A percentile compares a stretch with the other conserved stretches of the same genome.
Evolutionary conservation across 2,888 invertebrate genomes (phyloP).

Genomic region (Cephus sareptanus): DNA sequence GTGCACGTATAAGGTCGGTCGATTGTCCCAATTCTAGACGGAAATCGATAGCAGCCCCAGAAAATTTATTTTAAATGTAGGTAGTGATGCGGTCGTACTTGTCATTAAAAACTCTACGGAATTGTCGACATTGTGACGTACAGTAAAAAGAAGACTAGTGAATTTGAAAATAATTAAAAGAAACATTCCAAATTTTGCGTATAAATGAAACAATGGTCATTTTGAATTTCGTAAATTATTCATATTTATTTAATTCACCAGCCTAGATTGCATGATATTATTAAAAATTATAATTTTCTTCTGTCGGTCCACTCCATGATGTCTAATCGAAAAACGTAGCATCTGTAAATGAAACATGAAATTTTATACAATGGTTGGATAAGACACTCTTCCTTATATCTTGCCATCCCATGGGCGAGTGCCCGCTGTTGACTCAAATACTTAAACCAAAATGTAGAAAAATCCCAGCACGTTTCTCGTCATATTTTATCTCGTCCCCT

Average conservation of each 20-base stretch:
- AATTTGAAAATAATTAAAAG: not conserved
- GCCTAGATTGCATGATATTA: not conserved
- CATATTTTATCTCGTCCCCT: not conserved
- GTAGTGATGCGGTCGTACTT: constrained; percentile 10
- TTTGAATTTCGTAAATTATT: not conserved
- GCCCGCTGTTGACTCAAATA: not conserved
- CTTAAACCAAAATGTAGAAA: not conserved
- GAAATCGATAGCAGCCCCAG: constrained; percentile 35
- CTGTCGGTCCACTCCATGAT: not conserved
- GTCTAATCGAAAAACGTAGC: not conserved
- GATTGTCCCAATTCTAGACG: constrained; percentile 41
- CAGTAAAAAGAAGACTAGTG: not conserved
- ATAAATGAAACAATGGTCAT: not conserved
- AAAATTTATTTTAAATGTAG: constrained; percentile 39
- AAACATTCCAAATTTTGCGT: not conserved
- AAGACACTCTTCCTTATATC: not conserved
- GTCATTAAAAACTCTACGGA: not conserved
- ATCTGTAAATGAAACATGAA: not conserved
- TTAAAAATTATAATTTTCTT: not conserved
- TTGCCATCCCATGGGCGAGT: not conserved
- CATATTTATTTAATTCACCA: not conserved
- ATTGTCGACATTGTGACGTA: not conserved
- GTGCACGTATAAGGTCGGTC: constrained; percentile 28
- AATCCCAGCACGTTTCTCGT: not conserved
- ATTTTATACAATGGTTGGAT: not conserved